Evolutionary conservation across 1,140 invertebrate species (phyloP).

Genomic region (Drosophila jambulina): DNA sequence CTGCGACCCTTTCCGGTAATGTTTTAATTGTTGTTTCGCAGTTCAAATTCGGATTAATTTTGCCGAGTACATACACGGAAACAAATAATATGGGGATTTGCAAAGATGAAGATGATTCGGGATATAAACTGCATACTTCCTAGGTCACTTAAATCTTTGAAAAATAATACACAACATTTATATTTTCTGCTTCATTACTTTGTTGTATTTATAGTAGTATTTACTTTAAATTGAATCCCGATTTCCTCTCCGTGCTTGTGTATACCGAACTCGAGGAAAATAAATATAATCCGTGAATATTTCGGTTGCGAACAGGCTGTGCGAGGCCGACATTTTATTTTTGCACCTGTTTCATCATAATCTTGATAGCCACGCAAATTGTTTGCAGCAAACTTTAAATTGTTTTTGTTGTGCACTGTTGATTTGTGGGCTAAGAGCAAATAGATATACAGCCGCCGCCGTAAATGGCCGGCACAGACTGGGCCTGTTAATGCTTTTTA

Average conservation of each 20-base stretch:
- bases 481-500: slow-evolving; percentile 47
- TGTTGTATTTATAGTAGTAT: neutral
- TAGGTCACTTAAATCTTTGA: no score
- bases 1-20: slow-evolving; percentile 24
- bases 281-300: slow-evolving; percentile 4
- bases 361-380: slow-evolving; percentile 54
- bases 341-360: slow-evolving; percentile 52
- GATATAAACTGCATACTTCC: fast-evolving
- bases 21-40: slow-evolving; percentile 26
- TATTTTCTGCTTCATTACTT: neutral
- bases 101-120: neutral
- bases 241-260: neutral
- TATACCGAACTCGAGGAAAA: neutral
- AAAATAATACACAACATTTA: neutral
- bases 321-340: slow-evolving; percentile 6
- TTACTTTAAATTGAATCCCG: no score
- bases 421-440: slow-evolving; percentile 51
- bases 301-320: slow-evolving; percentile 4
- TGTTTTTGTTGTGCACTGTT: slow-evolving; percentile 43
- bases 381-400: slow-evolving; percentile 56
- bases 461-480: slow-evolving; percentile 23
- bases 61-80: neutral
- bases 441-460: slow-evolving; percentile 1
- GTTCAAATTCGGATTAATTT: slow-evolving; percentile 8
- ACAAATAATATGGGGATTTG: neutral